A percentile compares a stretch with the other conserved stretches of the same genome.
phyloP scores from a whole-genome alignment of 2,888 invertebrate species.

The Micropterix aruncella region DNA sequence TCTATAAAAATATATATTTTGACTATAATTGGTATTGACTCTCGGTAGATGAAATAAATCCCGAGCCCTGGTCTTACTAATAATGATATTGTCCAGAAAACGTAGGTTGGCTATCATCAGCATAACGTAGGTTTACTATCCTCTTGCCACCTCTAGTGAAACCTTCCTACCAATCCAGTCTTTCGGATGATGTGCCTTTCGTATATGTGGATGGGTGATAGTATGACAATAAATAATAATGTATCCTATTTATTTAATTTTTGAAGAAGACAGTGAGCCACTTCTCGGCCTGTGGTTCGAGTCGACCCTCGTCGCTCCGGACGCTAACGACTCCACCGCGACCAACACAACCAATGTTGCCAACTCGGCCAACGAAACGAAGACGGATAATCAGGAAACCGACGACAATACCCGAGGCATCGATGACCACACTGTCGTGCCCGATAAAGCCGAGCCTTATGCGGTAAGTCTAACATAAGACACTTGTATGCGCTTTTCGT shows the following conservation, averaged over 20 bases:
- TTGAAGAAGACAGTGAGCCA: constrained; percentile 64
- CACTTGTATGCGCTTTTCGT: no score
- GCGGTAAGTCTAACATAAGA: no score
- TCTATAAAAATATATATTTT: no score
- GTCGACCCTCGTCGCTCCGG: constrained; percentile 76
- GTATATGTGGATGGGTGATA: background rate
- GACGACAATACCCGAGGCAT: constrained; percentile 20
- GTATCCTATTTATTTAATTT: constrained; percentile 7
- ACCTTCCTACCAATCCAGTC: no score
- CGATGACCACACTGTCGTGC: constrained; percentile 30
- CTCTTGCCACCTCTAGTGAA: no score
- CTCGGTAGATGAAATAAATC: no score
- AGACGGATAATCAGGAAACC: constrained; percentile 29
- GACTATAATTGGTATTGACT: no score
- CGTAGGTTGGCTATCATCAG: no score
- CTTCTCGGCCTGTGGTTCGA: constrained; percentile 90
- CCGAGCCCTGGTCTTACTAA: no score
- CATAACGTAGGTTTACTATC: no score
- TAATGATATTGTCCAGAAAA: no score
- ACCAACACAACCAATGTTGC: constrained; percentile 28
- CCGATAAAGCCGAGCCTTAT: constrained; percentile 35
- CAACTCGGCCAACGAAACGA: constrained; percentile 35
- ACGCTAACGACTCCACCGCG: constrained; percentile 42
- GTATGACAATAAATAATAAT: constrained; percentile 11
- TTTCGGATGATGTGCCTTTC: constrained; percentile 1